Conservation (phyloP, 1,140 invertebrate genomes). For the Helicorthomorpha holstii region DNA sequence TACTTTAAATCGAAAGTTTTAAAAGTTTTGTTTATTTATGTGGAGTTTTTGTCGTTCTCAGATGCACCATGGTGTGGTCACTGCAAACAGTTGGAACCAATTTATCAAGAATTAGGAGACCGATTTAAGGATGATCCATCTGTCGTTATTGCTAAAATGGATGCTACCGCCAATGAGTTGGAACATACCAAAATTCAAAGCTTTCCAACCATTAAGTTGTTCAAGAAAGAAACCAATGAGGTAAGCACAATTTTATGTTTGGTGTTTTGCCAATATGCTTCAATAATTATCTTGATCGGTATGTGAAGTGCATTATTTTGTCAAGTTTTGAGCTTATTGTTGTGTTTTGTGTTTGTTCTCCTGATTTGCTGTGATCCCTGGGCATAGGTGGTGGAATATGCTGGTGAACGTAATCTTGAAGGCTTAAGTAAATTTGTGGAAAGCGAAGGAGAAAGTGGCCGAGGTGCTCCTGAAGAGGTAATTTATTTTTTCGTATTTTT, state of each 20-base stretch:
- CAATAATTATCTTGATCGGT: not conserved
- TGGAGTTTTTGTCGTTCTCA: conserved; percentile 11
- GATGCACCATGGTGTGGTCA: conserved; percentile 90
- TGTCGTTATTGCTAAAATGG: conserved; percentile 94
- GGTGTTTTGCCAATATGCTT: not conserved
- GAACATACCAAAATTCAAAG: conserved; percentile 85
- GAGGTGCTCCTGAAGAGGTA: conserved; percentile 6
- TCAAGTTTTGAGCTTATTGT: too few species aligned
- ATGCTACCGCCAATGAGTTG: conserved; percentile 92
- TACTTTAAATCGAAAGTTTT: not conserved
- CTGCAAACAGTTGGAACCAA: conserved; percentile 90
- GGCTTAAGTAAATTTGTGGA: conserved; percentile 1
- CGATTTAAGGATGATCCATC: conserved; percentile 70
- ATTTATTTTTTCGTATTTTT: conserved; percentile 18
- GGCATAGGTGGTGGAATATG: conserved; percentile 9
- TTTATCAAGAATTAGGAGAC: conserved; percentile 77
- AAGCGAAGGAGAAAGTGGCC: not conserved
- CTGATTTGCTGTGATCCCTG: too few species aligned
- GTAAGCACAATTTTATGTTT: conserved; percentile 29
- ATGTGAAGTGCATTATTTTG: not conserved
- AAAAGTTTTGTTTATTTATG: not conserved
- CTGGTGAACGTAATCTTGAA: not conserved
- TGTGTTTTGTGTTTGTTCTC: too few species aligned
- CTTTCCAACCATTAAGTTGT: conserved; percentile 94
- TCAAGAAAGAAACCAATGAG: conserved; percentile 80